Evolutionary conservation across 2,888 invertebrate species (phyloP), one percentile per base, ranked within the genome.

Genomic region (Habroteleia sp.): DNA sequence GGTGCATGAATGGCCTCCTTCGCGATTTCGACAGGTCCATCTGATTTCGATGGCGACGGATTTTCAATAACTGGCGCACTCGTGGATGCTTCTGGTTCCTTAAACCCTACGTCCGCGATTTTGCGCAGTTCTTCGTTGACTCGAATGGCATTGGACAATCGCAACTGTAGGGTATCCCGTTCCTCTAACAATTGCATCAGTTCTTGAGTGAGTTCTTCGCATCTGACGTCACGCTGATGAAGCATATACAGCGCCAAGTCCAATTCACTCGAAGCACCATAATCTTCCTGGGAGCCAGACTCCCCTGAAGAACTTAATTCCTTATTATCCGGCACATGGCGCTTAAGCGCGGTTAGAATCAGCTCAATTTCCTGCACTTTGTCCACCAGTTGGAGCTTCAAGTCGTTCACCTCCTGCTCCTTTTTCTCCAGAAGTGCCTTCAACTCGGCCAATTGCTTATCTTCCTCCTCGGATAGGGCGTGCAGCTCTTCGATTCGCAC

Each of bases 201-300:
- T 85, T 97, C 96, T 82, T 94, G 91, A 0, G 96, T 96, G 68
- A 97, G 90, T 87, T 96, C 96, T 83, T 96, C 96, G 85, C 95
- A 95, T 0, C 95, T 91, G 66, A 96, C 94, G 79, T 96, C 96
- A 76, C 96, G 91, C 83, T 96, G 95, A 86, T 97, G 96, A 50
- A 96, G 89, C 93, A 95, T 94, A 83, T 95, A 95, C 33, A 95
- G 87, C 0, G 96, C 95, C 50, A 95, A 89, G 83, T 96, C 95
- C 52, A 96, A 88, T 86, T 96, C 95, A 48, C 80, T 85, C 0
- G 84, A 82, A 0, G 50, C 5, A 13, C 23, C 4, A 25, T 52
- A 13, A 1, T 7, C 3, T 13, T 50, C 72, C 7, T 63, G 58
- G 5, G 37, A 58, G 20, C 54, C n/a, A n/a, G n/a, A n/a, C 54